phyloP scores from a whole-genome alignment of 2,797 vertebrate species.

The Enteromius treurensis region DNA sequence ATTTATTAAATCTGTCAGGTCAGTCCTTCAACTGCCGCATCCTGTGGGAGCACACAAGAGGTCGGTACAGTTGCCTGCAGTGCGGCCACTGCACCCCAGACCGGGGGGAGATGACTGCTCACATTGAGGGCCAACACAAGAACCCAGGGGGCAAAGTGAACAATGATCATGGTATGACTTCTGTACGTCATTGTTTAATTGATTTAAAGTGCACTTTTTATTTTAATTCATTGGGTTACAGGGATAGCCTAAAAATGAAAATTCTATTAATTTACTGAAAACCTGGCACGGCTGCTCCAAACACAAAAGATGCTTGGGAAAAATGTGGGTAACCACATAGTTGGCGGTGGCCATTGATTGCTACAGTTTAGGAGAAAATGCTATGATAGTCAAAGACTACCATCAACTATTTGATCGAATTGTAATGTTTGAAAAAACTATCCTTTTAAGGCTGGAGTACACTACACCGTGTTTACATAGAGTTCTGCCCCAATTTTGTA shows the following conservation, averaged over 20 bases:
- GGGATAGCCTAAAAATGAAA: neutral
- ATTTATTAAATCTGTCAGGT: constrained; percentile 69
- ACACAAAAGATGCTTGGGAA: neutral
- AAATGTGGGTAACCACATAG: neutral
- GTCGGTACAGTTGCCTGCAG: constrained; percentile 89
- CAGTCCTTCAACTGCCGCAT: constrained; percentile 83
- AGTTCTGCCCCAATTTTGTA: neutral
- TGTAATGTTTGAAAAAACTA: neutral
- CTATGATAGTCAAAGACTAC: neutral
- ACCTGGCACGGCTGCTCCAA: neutral
- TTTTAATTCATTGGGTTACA: neutral
- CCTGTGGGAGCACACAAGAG: constrained; percentile 93
- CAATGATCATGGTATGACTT: constrained; percentile 66
- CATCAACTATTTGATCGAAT: neutral
- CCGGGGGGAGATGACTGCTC: constrained; percentile 87
- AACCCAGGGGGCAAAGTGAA: constrained; percentile 65
- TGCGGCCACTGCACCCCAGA: constrained; percentile 81
- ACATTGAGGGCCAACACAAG: constrained; percentile 83
- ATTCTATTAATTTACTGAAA: neutral
- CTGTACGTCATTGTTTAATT: neutral
- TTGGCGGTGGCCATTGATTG: neutral
- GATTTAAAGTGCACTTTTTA: neutral
- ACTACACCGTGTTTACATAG: neutral
- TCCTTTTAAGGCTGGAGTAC: neutral
- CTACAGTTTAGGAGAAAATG: neutral